These are phyloP conservation scores for Tenthredo notha DNA, from an alignment of 2,888 invertebrate genomes.

Conservation along the genomic window DNA sequence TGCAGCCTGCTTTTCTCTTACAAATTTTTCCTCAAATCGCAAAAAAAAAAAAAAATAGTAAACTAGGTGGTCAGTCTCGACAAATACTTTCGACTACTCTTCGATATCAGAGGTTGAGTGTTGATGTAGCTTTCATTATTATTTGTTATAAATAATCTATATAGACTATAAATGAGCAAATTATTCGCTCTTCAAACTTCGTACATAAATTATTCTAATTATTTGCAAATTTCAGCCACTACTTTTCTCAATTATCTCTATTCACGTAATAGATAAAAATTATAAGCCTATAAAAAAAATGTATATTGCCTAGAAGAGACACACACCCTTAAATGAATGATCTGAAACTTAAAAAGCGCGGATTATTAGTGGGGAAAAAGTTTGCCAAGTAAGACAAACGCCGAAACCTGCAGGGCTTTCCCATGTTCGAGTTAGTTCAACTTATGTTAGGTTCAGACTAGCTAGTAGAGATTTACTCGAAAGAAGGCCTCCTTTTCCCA, in stretches of 20 bases:
- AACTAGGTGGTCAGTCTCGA: neutral
- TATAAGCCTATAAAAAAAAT: too few species aligned
- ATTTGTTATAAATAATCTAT: neutral
- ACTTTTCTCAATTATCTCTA: too few species aligned
- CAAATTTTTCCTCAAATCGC: neutral
- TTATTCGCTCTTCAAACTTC: neutral
- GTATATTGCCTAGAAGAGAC: neutral
- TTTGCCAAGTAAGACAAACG: constrained; percentile 32
- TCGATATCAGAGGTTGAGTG: neutral
- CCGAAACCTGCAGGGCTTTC: neutral
- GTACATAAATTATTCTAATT: neutral
- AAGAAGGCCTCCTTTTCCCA: constrained; percentile 35
- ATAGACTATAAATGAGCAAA: neutral
- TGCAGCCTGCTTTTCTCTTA: neutral
- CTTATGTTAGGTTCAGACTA: constrained; percentile 24
- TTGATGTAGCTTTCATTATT: neutral
- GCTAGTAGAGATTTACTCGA: constrained; percentile 22
- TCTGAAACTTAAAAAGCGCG: neutral
- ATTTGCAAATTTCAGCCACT: neutral
- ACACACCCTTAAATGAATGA: neutral
- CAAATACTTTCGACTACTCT: neutral
- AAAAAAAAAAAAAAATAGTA: neutral
- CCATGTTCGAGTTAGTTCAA: neutral
- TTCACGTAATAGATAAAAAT: too few species aligned
- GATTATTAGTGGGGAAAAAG: neutral